Conservation (phyloP, 2,888 invertebrate genomes). For the Miltochrista miniata region DNA sequence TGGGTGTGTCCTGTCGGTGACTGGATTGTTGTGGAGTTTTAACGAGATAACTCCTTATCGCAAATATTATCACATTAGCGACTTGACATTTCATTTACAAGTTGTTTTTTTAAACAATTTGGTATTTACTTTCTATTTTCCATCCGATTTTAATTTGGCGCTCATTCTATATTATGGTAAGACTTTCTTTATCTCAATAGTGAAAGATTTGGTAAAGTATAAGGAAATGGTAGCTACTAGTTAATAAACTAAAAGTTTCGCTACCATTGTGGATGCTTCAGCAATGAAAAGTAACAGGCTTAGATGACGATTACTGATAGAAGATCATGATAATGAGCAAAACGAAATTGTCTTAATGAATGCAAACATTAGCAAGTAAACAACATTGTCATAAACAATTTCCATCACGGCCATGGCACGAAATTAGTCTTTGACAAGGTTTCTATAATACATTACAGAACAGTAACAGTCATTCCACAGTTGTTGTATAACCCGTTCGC, state of each 20-base stretch:
- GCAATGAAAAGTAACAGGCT: background rate
- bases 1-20: conserved; percentile 50
- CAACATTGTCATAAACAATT: background rate
- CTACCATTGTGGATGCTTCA: background rate
- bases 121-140: conserved; percentile 45
- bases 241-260: no score
- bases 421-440: background rate
- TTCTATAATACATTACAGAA: background rate
- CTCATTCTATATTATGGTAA: background rate
- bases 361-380: background rate
- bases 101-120: conserved; percentile 43
- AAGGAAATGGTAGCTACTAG: background rate
- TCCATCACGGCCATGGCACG: background rate
- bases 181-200: background rate
- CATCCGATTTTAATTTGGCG: background rate
- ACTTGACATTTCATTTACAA: conserved; percentile 51
- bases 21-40: conserved; percentile 54
- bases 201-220: background rate
- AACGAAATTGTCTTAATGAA: background rate
- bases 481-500: no score
- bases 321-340: background rate
- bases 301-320: no score
- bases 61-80: conserved; percentile 50
- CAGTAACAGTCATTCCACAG: no score
- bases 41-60: conserved; percentile 50